Conservation (phyloP, 2,113 vertebrate genomes). For the Ameiurus melas region DNA sequence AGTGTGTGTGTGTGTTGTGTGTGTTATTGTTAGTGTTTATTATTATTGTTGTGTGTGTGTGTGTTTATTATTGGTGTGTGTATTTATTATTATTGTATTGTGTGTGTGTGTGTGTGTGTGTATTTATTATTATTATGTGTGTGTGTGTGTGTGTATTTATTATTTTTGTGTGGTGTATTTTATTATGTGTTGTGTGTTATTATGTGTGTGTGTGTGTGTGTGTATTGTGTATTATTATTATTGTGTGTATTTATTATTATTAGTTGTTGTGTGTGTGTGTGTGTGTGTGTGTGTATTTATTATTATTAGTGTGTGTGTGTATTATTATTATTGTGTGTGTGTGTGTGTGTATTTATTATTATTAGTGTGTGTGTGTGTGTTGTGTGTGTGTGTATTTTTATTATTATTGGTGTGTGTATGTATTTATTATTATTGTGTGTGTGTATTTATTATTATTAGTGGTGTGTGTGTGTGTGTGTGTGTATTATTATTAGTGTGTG, state of each 20-base stretch:
- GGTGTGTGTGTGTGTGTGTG: neutral
- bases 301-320: neutral
- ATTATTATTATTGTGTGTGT: too few relatives aligned
- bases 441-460: neutral
- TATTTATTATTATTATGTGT: too few relatives aligned
- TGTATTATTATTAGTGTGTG: neutral
- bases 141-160: neutral
- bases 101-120: neutral
- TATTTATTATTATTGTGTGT: neutral
- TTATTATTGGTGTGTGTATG: neutral
- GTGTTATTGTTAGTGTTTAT: neutral
- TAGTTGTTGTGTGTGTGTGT: neutral
- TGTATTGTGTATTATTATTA: too few relatives aligned
- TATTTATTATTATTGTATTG: neutral
- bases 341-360: neutral
- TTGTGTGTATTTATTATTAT: too few relatives aligned
- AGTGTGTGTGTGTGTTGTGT: neutral
- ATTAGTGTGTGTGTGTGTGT: neutral
- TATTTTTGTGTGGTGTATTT: neutral
- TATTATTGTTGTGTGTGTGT: neutral
- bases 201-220: neutral
- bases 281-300: neutral
- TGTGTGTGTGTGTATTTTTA: neutral
- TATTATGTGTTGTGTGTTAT: too few relatives aligned
- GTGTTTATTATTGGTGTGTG: neutral